Percentiles rank a stretch among this genome's conserved stretches.
Evolutionary conservation across 2,113 vertebrate genomes (phyloP).

Genomic region (Hassar affinis): DNA sequence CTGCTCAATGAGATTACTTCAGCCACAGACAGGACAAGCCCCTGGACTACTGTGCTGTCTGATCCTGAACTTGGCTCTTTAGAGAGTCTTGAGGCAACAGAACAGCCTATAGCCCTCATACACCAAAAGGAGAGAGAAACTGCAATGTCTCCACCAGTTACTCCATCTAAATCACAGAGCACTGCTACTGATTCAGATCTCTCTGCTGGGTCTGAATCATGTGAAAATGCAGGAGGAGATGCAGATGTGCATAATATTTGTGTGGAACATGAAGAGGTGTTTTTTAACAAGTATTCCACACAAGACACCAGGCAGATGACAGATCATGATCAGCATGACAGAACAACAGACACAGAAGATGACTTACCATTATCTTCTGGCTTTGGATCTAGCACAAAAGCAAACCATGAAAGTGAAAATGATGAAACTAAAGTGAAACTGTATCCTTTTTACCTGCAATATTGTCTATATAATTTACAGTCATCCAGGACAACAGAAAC

Average conservation of each 20-base stretch:
- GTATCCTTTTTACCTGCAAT: slow-evolving; percentile 83
- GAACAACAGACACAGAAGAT: slow-evolving; percentile 26
- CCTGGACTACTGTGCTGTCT: slow-evolving; percentile 89
- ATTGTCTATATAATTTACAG: background rate
- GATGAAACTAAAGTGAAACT: slow-evolving; percentile 41
- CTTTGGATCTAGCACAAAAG: slow-evolving; percentile 9
- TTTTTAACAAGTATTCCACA: slow-evolving; percentile 1
- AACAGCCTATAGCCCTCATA: slow-evolving; percentile 17
- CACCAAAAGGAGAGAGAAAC: slow-evolving; percentile 21
- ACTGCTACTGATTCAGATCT: slow-evolving; percentile 30
- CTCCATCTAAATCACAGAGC: background rate
- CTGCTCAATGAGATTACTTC: slow-evolving; percentile 87
- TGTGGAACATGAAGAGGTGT: slow-evolving; percentile 12
- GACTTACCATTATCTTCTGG: slow-evolving; percentile 12
- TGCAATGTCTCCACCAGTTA: background rate
- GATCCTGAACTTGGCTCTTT: slow-evolving; percentile 70
- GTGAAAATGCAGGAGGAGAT: slow-evolving; percentile 37
- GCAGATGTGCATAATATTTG: slow-evolving; percentile 32
- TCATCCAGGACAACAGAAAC: background rate
- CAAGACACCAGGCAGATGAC: slow-evolving; percentile 15
- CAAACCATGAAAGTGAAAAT: background rate
- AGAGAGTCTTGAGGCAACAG: slow-evolving; percentile 50
- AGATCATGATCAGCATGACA: slow-evolving; percentile 16
- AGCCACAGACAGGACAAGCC: slow-evolving; percentile 85
- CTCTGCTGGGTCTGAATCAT: slow-evolving; percentile 40